These are phyloP conservation scores for Vesta saturnalis DNA, from an alignment of 2,888 invertebrate species.

Conservation along the genomic window DNA sequence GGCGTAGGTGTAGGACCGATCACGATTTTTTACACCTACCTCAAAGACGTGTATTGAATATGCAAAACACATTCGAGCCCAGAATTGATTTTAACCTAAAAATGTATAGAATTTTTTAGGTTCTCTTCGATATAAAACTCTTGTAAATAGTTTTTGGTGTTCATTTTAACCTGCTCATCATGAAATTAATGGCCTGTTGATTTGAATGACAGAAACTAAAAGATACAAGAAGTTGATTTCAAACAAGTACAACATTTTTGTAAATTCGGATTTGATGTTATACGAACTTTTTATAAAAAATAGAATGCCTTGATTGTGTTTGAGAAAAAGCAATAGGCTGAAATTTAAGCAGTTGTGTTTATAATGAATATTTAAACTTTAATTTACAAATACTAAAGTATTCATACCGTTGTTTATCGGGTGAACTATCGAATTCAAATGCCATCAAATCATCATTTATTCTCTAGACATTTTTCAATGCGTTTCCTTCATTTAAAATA, in stretches of 20 bases:
- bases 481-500: too few relatives aligned
- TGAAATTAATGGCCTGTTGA: slow-evolving; percentile 1
- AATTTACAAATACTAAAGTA: too few relatives aligned
- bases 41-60: slow-evolving; percentile 33
- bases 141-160: not conserved
- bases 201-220: not conserved
- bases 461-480: too few relatives aligned
- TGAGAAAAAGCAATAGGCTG: too few relatives aligned
- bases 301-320: too few relatives aligned
- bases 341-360: too few relatives aligned
- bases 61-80: slow-evolving; percentile 31
- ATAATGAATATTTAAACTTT: too few relatives aligned
- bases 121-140: too few relatives aligned
- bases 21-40: slow-evolving; percentile 38
- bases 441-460: too few relatives aligned
- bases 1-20: slow-evolving; percentile 36
- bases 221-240: not conserved
- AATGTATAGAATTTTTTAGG: slow-evolving; percentile 5
- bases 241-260: not conserved
- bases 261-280: not conserved
- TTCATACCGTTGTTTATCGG: too few relatives aligned
- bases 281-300: too few relatives aligned
- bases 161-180: not conserved
- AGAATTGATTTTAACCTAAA: slow-evolving; percentile 33
- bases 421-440: too few relatives aligned